Evolutionary conservation across 2,888 invertebrate species (phyloP).

Genomic region (Drosophila parthenogenetica): DNA sequence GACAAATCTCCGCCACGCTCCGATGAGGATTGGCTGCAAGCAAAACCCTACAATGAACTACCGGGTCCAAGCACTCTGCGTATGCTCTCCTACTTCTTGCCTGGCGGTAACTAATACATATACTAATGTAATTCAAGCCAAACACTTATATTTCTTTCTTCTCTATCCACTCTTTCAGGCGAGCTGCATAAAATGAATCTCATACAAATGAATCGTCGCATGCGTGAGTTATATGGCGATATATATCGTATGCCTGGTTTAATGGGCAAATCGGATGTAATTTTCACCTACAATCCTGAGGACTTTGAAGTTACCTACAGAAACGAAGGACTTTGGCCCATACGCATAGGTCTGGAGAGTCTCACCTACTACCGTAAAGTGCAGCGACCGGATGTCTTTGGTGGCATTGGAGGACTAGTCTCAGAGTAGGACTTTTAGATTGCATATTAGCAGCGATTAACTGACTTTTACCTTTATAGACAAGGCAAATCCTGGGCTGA

Average conservation of each 20-base stretch:
- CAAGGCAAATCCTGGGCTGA: constrained; percentile 89
- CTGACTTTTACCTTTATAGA: constrained; percentile 68
- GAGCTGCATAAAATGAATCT: constrained; percentile 70
- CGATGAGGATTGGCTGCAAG: constrained; percentile 74
- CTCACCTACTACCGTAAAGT: constrained; percentile 85
- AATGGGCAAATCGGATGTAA: constrained; percentile 79
- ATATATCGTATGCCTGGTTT: constrained; percentile 85
- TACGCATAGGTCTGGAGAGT: constrained; percentile 84
- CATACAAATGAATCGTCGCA: constrained; percentile 68
- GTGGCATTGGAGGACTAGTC: constrained; percentile 76
- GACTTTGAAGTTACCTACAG: constrained; percentile 85
- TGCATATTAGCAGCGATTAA: not conserved
- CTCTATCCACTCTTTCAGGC: constrained; percentile 36
- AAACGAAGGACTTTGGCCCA: constrained; percentile 86
- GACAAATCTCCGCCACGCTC: constrained; percentile 46
- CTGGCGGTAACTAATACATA: constrained; percentile 68
- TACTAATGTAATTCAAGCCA: too few relatives aligned
- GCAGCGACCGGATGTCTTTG: constrained; percentile 84
- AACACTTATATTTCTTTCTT: not conserved
- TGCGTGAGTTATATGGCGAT: constrained; percentile 83
- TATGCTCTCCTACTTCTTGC: constrained; percentile 71
- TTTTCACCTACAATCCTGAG: constrained; percentile 86
- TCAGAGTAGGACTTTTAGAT: constrained; percentile 68
- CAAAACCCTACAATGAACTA: constrained; percentile 67
- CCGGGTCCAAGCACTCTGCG: constrained; percentile 75